Conservation (phyloP, 1,140 invertebrate genomes). For the Drosophila ananassae region DNA sequence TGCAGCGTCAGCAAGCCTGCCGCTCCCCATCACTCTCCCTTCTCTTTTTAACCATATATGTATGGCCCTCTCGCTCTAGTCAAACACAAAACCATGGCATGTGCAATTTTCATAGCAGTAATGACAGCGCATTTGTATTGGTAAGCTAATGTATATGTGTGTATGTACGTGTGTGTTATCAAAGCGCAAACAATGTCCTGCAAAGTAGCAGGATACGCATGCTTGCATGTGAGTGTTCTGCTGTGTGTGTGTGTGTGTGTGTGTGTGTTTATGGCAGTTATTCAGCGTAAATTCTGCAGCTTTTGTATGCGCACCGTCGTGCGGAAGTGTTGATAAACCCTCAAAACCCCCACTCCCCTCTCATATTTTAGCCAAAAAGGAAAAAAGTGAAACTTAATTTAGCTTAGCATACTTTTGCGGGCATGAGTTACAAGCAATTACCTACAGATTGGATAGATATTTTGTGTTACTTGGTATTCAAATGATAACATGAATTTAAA, state of each 20-base stretch:
- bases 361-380: slow-evolving; percentile 26
- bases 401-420: slow-evolving; percentile 44
- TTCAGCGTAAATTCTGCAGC: slow-evolving; percentile 67
- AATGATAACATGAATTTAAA: slow-evolving; percentile 66
- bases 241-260: slow-evolving; percentile 22
- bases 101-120: slow-evolving; percentile 79
- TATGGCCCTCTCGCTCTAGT: slow-evolving; percentile 36
- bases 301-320: slow-evolving; percentile 78
- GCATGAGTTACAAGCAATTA: background rate
- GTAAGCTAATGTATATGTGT: slow-evolving; percentile 10
- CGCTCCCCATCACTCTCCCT: background rate
- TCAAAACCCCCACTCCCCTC: background rate
- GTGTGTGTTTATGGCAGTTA: slow-evolving; percentile 54
- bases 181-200: slow-evolving; percentile 80
- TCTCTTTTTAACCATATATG: slow-evolving; percentile 1
- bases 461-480: background rate
- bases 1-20: slow-evolving; percentile 38
- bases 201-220: slow-evolving; percentile 75
- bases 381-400: slow-evolving; percentile 65
- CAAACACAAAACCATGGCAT: slow-evolving; percentile 79
- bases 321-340: slow-evolving; percentile 80
- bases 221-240: slow-evolving; percentile 40
- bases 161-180: slow-evolving; percentile 58
- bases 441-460: background rate
- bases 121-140: slow-evolving; percentile 59